Evolutionary conservation across 1,140 invertebrate genomes (phyloP).

Genomic region (Anastrepha ludens): DNA sequence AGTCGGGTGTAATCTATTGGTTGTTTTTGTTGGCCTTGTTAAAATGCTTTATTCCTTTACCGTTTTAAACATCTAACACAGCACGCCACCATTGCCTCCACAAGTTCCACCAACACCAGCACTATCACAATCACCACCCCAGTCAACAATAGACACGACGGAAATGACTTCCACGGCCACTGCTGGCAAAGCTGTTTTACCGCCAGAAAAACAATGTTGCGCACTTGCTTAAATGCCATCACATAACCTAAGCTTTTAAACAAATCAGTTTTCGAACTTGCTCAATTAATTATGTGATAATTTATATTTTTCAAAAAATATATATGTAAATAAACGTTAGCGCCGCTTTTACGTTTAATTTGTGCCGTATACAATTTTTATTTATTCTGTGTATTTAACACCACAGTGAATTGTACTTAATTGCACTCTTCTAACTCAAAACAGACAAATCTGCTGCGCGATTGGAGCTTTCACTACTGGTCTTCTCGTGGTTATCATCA

Average conservation of each 20-base stretch:
- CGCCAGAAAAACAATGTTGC: constrained; percentile 32
- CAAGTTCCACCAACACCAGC: background rate
- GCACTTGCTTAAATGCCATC: background rate
- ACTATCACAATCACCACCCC: background rate
- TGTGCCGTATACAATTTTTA: constrained; percentile 5
- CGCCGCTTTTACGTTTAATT: background rate
- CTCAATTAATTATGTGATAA: background rate
- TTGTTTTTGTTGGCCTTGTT: background rate
- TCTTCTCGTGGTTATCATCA: background rate
- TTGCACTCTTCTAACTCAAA: background rate
- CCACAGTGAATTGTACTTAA: background rate
- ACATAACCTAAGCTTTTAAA: background rate
- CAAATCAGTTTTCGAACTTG: background rate
- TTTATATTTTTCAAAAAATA: background rate
- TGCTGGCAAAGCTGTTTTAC: background rate
- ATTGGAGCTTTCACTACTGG: background rate
- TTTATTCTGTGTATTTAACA: background rate
- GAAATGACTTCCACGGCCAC: background rate
- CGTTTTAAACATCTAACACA: background rate
- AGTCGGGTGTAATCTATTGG: too few species aligned
- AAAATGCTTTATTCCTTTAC: constrained; percentile 35
- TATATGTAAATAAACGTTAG: background rate
- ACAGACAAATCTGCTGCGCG: background rate
- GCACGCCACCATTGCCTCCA: constrained; percentile 23
- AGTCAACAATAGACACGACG: background rate